These are phyloP conservation scores for Solenopsis invicta DNA, from an alignment of 1,140 invertebrate species.

Conservation along the genomic window DNA sequence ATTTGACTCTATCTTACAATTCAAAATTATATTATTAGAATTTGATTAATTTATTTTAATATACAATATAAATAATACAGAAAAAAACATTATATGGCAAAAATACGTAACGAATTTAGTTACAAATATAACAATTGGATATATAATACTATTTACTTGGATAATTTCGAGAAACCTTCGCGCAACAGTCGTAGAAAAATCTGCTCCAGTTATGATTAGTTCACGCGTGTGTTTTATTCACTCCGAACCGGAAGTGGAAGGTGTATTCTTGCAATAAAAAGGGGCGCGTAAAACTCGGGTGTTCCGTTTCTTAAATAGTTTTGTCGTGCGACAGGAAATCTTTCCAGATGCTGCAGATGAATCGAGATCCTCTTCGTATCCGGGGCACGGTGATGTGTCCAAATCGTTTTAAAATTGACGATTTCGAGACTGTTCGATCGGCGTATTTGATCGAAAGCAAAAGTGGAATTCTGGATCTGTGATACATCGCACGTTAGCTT, in stretches of 20 bases:
- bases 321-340: constrained; percentile 66
- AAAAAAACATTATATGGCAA: not conserved
- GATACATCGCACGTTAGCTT: not conserved
- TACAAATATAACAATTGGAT: not conserved
- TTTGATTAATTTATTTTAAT: not conserved
- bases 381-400: not conserved
- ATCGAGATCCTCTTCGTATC: constrained; percentile 37
- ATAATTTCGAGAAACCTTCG: not conserved
- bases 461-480: not conserved
- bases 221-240: constrained; percentile 57
- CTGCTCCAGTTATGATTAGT: not conserved
- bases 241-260: constrained; percentile 65
- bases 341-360: constrained; percentile 67
- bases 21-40: not conserved
- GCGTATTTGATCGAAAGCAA: not conserved
- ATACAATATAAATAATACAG: not conserved
- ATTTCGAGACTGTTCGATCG: not conserved
- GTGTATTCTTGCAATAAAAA: constrained; percentile 49
- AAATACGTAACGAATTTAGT: not conserved
- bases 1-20: not conserved
- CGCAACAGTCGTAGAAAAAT: not conserved
- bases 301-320: constrained; percentile 71
- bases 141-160: too few relatives aligned
- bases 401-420: not conserved
- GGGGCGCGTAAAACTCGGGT: constrained; percentile 63